Evolutionary conservation across 2,888 invertebrate genomes (phyloP).

Genomic region (Lasioglossum oenotherae): DNA sequence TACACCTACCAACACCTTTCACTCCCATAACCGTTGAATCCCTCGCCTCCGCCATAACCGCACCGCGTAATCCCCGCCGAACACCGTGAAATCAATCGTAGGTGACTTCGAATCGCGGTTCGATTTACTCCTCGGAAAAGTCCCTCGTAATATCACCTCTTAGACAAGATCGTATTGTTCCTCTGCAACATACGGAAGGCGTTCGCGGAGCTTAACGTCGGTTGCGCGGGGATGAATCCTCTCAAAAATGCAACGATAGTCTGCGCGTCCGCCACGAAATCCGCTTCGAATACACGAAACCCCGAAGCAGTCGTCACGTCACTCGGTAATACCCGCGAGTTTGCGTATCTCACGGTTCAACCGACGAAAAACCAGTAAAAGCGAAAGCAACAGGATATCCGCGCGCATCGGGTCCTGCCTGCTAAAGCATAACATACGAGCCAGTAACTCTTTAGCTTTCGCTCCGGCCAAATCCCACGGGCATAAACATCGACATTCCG

Average conservation of each 20-base stretch:
- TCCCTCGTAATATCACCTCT: background rate
- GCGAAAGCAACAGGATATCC: slow-evolving; percentile 57
- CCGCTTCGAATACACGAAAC: slow-evolving; percentile 17
- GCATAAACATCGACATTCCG: slow-evolving; percentile 62
- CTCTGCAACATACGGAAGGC: background rate
- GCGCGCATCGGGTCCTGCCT: slow-evolving; percentile 41
- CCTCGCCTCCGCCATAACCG: slow-evolving; percentile 23
- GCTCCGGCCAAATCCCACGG: slow-evolving; percentile 52
- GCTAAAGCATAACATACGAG: slow-evolving; percentile 58
- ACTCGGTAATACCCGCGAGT: slow-evolving; percentile 36
- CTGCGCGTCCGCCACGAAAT: background rate
- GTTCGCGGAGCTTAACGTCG: background rate
- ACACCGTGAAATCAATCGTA: slow-evolving; percentile 35
- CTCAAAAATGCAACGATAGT: background rate
- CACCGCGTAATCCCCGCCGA: slow-evolving; percentile 40
- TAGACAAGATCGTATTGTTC: background rate
- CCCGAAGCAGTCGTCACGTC: slow-evolving; percentile 34
- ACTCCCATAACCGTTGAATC: slow-evolving; percentile 51
- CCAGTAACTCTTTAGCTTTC: slow-evolving; percentile 54
- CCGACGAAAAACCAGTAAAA: slow-evolving; percentile 29
- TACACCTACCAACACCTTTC: slow-evolving; percentile 69
- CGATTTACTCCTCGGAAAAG: slow-evolving; percentile 5
- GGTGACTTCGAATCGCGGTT: slow-evolving; percentile 5
- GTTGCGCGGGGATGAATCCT: background rate
- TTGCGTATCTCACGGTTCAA: slow-evolving; percentile 50